Percentiles rank a stretch among this genome's conserved stretches.
phyloP scores from a whole-genome alignment of 2,797 vertebrate species.

The Coreius guichenoti region DNA sequence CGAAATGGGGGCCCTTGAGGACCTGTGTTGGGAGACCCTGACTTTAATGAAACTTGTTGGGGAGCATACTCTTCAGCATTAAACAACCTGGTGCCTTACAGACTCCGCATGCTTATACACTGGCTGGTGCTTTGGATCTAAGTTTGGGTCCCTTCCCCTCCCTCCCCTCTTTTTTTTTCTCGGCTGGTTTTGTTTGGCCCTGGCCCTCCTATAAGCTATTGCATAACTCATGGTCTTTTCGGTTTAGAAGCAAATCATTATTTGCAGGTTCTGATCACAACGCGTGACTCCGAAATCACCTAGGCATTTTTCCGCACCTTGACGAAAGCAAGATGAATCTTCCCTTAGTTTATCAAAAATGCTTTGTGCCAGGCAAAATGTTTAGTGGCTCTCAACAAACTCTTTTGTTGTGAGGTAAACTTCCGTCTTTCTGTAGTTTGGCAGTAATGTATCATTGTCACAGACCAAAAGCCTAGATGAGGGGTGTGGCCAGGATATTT shows the following conservation, averaged over 20 bases:
- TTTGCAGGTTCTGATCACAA: conserved; percentile 20
- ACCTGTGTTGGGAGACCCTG: conserved; percentile 77
- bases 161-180: conserved; percentile 46
- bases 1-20: conserved; percentile 77
- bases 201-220: conserved; percentile 73
- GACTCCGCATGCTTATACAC: conserved; percentile 85
- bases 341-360: conserved; percentile 63
- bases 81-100: conserved; percentile 87
- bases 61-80: conserved; percentile 83
- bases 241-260: conserved; percentile 21
- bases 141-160: conserved; percentile 68
- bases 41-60: conserved; percentile 73
- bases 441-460: conserved; percentile 74
- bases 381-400: conserved; percentile 54
- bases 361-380: conserved; percentile 63
- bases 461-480: conserved; percentile 72
- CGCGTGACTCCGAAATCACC: conserved; percentile 68
- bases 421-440: conserved; percentile 67
- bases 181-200: conserved; percentile 63
- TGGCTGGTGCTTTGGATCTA: conserved; percentile 84
- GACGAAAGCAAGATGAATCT: conserved; percentile 73
- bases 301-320: conserved; percentile 81
- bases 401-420: conserved; percentile 53
- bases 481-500: conserved; percentile 78
- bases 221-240: conserved; percentile 56